Conservation (phyloP, 2,797 vertebrate species). For the Chrosomus eos region DNA sequence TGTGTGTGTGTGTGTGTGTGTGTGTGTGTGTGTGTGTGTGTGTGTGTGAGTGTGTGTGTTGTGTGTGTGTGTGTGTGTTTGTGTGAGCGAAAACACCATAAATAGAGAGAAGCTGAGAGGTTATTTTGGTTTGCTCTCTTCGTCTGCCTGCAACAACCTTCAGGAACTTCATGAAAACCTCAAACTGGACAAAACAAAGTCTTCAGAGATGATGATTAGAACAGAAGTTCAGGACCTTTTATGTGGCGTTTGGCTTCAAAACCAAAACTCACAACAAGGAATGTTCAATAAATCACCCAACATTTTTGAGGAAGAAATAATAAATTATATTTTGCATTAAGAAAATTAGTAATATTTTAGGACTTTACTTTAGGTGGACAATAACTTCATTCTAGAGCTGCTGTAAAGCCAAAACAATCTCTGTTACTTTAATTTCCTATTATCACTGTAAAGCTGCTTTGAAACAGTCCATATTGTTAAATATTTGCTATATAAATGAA, state of each 20-base stretch:
- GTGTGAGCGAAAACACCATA: conserved; percentile 42
- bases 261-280: background rate
- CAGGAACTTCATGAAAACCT: conserved; percentile 15
- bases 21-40: too few species aligned
- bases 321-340: background rate
- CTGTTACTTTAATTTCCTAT: too few species aligned
- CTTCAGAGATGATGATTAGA: conserved; percentile 9
- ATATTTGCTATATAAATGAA: too few species aligned
- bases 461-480: too few species aligned
- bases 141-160: conserved; percentile 9
- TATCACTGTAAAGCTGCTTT: too few species aligned
- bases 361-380: too few species aligned
- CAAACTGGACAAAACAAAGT: conserved; percentile 29
- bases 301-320: background rate
- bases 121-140: conserved; percentile 35
- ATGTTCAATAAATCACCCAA: background rate
- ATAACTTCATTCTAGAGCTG: too few species aligned
- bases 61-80: conserved; percentile 42
- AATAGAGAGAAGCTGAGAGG: conserved; percentile 37
- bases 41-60: too few species aligned
- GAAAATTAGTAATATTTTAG: background rate
- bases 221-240: background rate
- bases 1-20: conserved; percentile 45
- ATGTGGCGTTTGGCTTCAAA: background rate
- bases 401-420: too few species aligned